A percentile compares a stretch with the other conserved stretches of the same genome.
Conservation (phyloP, 2,113 vertebrate species). For the Dromaius novaehollandiae region DNA sequence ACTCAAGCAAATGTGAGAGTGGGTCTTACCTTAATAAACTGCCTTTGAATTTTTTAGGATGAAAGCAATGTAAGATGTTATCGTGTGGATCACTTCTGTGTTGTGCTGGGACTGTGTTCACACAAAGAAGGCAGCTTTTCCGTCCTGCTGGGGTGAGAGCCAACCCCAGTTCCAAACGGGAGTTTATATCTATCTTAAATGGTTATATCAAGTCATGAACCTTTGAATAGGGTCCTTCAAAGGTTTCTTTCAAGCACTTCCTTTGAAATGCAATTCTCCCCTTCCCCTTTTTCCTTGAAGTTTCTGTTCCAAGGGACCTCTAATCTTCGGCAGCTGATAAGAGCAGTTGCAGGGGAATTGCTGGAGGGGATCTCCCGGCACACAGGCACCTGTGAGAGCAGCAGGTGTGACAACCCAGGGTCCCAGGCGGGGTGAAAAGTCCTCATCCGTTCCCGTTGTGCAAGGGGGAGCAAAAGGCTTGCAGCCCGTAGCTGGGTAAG, state of each 20-base stretch:
- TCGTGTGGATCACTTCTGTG: constrained; percentile 45
- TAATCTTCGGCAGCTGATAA: constrained; percentile 56
- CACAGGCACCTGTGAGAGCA: constrained; percentile 47
- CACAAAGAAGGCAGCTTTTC: constrained; percentile 32
- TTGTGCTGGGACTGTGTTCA: constrained; percentile 25
- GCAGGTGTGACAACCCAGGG: constrained; percentile 17
- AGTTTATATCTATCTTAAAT: constrained; percentile 46
- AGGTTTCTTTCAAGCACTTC: constrained; percentile 50
- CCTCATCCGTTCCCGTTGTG: not conserved
- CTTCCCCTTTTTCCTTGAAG: constrained; percentile 55
- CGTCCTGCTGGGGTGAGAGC: constrained; percentile 36
- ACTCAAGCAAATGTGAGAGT: not conserved
- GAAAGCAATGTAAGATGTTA: constrained; percentile 35
- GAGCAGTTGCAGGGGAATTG: not conserved
- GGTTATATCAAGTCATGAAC: constrained; percentile 30
- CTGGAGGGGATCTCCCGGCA: not conserved
- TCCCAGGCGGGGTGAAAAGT: not conserved
- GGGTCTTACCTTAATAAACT: not conserved
- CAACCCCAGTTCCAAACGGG: constrained; percentile 52
- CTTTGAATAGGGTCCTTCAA: constrained; percentile 62
- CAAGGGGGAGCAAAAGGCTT: not conserved
- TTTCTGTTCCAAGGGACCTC: constrained; percentile 37
- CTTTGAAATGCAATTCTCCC: constrained; percentile 67
- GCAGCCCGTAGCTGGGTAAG: not conserved
- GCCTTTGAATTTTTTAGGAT: constrained; percentile 14